Evolutionary conservation across 2,797 vertebrate genomes (phyloP).

Genomic region (Peromyscus melanophrys): DNA sequence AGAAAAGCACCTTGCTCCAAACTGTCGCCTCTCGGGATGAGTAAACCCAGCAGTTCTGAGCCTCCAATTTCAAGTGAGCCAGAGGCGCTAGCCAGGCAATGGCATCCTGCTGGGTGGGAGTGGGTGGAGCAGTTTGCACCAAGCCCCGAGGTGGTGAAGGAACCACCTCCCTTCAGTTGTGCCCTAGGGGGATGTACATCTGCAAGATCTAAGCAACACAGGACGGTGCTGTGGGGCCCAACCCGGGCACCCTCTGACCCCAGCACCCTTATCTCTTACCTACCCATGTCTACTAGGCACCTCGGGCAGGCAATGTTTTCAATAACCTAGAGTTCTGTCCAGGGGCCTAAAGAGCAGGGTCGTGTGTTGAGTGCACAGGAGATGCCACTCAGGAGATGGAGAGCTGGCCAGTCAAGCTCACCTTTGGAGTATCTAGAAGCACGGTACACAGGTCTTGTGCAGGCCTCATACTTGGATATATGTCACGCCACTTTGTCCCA

Average conservation of each 20-base stretch:
- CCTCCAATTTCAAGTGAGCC: slow-evolving; percentile 60
- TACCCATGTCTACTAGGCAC: neutral
- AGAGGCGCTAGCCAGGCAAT: slow-evolving; percentile 10
- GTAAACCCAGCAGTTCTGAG: slow-evolving; percentile 72
- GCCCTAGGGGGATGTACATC: neutral
- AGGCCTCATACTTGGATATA: neutral
- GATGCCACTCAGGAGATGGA: neutral
- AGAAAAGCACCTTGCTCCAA: slow-evolving; percentile 79
- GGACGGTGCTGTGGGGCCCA: neutral
- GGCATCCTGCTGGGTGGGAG: neutral
- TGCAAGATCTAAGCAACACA: accelerated
- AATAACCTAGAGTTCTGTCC: neutral
- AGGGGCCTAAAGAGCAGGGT: neutral
- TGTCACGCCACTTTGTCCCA: neutral
- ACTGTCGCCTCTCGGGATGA: slow-evolving; percentile 86
- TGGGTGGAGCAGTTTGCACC: neutral
- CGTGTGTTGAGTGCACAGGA: neutral
- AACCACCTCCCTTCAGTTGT: neutral
- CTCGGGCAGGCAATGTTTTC: neutral
- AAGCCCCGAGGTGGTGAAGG: neutral
- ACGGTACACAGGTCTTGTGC: neutral
- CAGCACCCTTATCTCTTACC: neutral
- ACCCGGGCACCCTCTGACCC: neutral
- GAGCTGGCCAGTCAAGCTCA: neutral
- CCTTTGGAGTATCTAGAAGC: neutral